Evolutionary conservation across 2,797 vertebrate species (phyloP), one percentile per base, ranked within the genome.

Genomic region (Emydoidea blandingii): DNA sequence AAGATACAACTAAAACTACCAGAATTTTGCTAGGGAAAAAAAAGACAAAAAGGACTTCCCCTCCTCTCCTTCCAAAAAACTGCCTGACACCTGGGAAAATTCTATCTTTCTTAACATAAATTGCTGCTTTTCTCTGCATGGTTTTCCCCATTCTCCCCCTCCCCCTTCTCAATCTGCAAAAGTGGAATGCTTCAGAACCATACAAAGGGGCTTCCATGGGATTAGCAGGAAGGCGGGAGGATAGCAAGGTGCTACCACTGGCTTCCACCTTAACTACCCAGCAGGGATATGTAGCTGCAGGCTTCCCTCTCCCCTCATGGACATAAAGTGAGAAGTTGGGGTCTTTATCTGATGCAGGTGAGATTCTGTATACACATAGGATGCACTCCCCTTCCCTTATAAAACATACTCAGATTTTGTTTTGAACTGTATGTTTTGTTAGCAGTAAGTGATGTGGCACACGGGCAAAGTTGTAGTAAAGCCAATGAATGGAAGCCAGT

Each of bases 121-220:
- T 23, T 41, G n/a, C 83, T 96, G 76, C 59, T 94, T 95, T 83
- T 88, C 96, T 86, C 91, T 84, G 74, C 86, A 80, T 37, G 4
- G 86, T 49, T 92, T 78, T 91, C 93, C 74, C 88, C 80, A 57
- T 88, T 49, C 23, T 25, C 9, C 86, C 47, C 6, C 62, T 47
- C 72, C 50, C 3, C 4, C 85, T 93, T 79, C 92, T 87, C 83
- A 89, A 84, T 91, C 88, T 89, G 29, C 91, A 14, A 94, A 87
- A 65, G n/a, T 37, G 9, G n/a, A 41, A 25, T 41, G 68, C 37
- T 72, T 37, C 9, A 68, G 65, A 68, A 37, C 59, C 81, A 62
- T 50, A 90, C 86, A 92, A 88, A 93, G 88, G 90, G 53, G 87
- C 82, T 91, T 12, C 89, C 82, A 52, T 65, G 78, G 78, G 84